A percentile compares a stretch with the other conserved stretches of the same genome.
These are phyloP conservation scores for Tyria jacobaeae DNA, from an alignment of 2,888 invertebrate species.

Conservation along the genomic window DNA sequence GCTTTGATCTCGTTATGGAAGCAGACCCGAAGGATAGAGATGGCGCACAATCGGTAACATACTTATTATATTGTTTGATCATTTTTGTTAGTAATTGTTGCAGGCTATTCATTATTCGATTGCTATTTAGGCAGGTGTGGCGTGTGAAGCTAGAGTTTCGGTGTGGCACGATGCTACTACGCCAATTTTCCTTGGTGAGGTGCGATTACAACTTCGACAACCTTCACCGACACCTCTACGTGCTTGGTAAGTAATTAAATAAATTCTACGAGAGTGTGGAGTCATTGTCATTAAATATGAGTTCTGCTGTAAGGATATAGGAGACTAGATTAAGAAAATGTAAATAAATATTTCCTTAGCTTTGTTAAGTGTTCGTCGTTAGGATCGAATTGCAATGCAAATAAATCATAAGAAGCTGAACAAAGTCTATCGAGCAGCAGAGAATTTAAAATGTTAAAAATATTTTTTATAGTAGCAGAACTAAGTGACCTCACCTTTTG, in stretches of 20 bases:
- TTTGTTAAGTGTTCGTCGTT: no score
- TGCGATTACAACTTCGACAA: slow-evolving; percentile 92
- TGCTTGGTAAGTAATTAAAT: slow-evolving; percentile 90
- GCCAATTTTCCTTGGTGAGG: slow-evolving; percentile 95
- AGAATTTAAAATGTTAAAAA: slow-evolving; percentile 11
- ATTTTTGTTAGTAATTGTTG: neutral
- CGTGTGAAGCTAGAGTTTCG: slow-evolving; percentile 93
- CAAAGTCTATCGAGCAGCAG: neutral
- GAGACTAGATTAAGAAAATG: no score
- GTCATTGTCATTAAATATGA: no score
- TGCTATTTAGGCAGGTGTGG: slow-evolving; percentile 87
- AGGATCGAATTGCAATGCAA: neutral
- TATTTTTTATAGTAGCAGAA: slow-evolving; percentile 7
- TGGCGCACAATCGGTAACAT: slow-evolving; percentile 85
- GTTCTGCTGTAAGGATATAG: no score
- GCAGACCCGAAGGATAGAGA: slow-evolving; percentile 85
- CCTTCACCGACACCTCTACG: slow-evolving; percentile 79
- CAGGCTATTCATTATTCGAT: slow-evolving; percentile 9
- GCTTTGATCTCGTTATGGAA: slow-evolving; percentile 90
- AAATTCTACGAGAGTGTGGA: no score
- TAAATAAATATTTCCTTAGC: no score
- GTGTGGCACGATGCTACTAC: slow-evolving; percentile 95
- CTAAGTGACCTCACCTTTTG: slow-evolving; percentile 1
- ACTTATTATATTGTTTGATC: neutral
- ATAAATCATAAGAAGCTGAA: neutral